Base-by-base conservation (phyloP, 2,113 vertebrate genomes). In the Centropristis striata region DNA sequence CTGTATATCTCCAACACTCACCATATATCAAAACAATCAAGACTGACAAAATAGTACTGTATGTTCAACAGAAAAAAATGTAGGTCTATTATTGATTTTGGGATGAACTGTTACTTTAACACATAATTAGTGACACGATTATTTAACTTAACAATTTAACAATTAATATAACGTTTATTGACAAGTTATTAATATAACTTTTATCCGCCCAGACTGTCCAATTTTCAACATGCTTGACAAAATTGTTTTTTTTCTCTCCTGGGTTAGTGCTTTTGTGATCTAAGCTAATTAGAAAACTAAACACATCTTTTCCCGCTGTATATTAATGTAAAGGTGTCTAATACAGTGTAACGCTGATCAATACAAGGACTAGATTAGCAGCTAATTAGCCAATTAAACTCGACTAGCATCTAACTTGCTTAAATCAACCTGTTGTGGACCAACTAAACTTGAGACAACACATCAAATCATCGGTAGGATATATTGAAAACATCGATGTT, bases 401-500 rank as follows among this genome's bases (percentile, higher is more conserved):
- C 10, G 10, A 44, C 14, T 21, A 16, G 8, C 57, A 65, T 39
- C 32, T 0, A 50, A 2, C 8, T 75, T 32, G 32, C 32, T 32
- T 32, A 6, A 37, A 51, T 81, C 61, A 68, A 86, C 78, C 74
- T 84, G 74, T 81, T 72, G 81, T 63, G 25, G 14, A 41, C 28
- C 55, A 80, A 44, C 53, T 25, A 15, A 58, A 57, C 39, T 58
- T 25, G 32, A 18, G 9, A 57, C 42, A 69, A 53, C 57, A 68
- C 5, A 10, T 2, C 3, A 57, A 14, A 4, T 54, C 41, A n/a
- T 2, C 2, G 20, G 14, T 14, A 27, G 7, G 1, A 12, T 13
- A 5, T 39, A n/a, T 71, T 8, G n/a, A 13, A 25, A 13, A 15
- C 21, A 0, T n/a, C 41, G 59, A 4, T 16, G 23, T 28, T 65